Percentiles rank a stretch among this genome's conserved stretches.
Evolutionary conservation across 1,140 invertebrate genomes (phyloP).

Genomic region (Drosophila mayri): DNA sequence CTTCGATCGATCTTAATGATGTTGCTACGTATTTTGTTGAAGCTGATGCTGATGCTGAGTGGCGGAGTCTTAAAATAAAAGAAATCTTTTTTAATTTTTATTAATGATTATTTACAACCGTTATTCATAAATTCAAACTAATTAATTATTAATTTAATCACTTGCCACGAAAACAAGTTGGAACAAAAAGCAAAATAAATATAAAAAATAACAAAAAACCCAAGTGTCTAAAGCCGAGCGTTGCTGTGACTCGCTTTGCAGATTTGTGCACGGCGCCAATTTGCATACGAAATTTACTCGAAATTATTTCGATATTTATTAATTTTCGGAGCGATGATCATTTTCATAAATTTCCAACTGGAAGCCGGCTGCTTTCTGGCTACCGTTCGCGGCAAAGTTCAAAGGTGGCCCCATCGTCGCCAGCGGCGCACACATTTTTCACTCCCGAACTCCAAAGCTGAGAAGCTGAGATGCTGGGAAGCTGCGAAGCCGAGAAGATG

Average conservation of each 20-base stretch:
- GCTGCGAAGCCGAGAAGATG: conserved; percentile 8
- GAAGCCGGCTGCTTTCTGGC: conserved; percentile 48
- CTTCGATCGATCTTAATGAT: conserved; percentile 45
- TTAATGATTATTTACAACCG: conserved; percentile 84
- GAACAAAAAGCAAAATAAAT: conserved; percentile 14
- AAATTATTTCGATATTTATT: conserved; percentile 83
- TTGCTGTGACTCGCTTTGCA: conserved; percentile 56
- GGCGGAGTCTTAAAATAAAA: conserved; percentile 67
- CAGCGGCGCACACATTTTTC: conserved; percentile 77
- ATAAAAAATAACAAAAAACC: conserved; percentile 15
- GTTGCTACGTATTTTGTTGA: conserved; percentile 61
- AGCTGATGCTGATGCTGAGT: conserved; percentile 19
- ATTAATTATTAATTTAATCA: conserved; percentile 85
- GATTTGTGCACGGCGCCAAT: conserved; percentile 64
- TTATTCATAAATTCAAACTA: conserved; percentile 84
- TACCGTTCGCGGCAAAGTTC: conserved; percentile 78
- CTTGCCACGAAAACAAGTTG: conserved; percentile 68
- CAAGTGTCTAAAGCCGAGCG: conserved; percentile 78
- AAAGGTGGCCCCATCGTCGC: conserved; percentile 65
- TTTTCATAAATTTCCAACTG: conserved; percentile 60
- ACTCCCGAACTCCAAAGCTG: conserved; percentile 58
- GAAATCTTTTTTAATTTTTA: conserved; percentile 84
- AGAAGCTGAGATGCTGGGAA: not conserved
- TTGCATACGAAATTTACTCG: conserved; percentile 72
- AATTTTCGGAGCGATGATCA: conserved; percentile 71